Evolutionary conservation across 2,888 invertebrate genomes (phyloP).

Genomic region (Temnothorax rugatulus): DNA sequence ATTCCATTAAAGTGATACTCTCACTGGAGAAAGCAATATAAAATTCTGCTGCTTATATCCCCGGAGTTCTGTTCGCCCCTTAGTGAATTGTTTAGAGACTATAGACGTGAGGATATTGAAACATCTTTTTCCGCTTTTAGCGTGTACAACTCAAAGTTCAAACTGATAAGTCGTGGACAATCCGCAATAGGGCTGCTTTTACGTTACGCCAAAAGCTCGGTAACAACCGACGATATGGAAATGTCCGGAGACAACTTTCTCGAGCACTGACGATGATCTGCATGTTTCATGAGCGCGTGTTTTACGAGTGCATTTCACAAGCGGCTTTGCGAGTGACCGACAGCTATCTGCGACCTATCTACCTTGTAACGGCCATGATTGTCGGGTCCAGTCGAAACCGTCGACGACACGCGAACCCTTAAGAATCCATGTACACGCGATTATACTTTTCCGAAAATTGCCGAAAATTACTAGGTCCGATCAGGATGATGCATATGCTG

Average conservation of each 20-base stretch:
- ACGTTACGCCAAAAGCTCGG: slow-evolving; percentile 7
- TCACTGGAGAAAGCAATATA: neutral
- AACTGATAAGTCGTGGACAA: neutral
- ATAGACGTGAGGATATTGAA: neutral
- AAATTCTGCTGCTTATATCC: slow-evolving; percentile 2
- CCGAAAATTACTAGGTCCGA: slow-evolving; percentile 58
- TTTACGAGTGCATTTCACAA: slow-evolving; percentile 35
- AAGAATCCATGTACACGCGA: slow-evolving; percentile 63
- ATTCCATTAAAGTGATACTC: neutral
- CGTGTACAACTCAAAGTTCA: neutral
- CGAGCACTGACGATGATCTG: slow-evolving; percentile 42
- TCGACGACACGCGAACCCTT: slow-evolving; percentile 75
- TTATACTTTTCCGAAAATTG: slow-evolving; percentile 40
- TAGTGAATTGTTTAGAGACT: neutral
- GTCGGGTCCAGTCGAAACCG: slow-evolving; percentile 76
- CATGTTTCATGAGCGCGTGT: slow-evolving; percentile 56
- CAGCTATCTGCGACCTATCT: slow-evolving; percentile 70
- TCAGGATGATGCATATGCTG: slow-evolving; percentile 5
- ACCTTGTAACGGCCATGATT: slow-evolving; percentile 58
- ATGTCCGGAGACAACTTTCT: slow-evolving; percentile 58
- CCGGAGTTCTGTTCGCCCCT: neutral
- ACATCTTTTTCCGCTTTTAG: neutral
- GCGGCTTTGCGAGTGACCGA: slow-evolving; percentile 52
- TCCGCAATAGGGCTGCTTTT: slow-evolving; percentile 2
- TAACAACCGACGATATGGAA: slow-evolving; percentile 22